Percentiles rank a stretch among this genome's conserved stretches.
phyloP scores from a whole-genome alignment of 2,888 invertebrate species.

The Diloba caeruleocephala region DNA sequence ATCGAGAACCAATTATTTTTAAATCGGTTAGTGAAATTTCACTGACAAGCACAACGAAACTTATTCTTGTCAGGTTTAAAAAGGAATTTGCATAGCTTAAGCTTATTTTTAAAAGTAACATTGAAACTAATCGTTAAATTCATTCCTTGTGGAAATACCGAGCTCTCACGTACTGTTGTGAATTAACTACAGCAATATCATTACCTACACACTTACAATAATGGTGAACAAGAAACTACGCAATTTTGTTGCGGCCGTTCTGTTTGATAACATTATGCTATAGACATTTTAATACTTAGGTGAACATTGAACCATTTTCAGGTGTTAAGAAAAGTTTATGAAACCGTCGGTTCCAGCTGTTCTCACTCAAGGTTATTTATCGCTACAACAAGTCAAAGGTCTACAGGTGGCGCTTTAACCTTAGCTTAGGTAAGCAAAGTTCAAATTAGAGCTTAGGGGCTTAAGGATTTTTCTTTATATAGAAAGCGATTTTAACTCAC shows the following conservation, averaged over 20 bases:
- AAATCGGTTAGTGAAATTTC: no score
- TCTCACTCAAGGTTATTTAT: conserved; percentile 26
- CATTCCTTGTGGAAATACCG: no score
- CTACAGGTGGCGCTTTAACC: conserved; percentile 17
- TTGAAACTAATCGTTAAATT: conserved; percentile 31
- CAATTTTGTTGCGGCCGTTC: neutral
- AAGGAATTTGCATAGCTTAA: conserved; percentile 17
- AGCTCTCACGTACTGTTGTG: no score
- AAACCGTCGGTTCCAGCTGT: conserved; percentile 19
- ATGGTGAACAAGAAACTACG: conserved; percentile 7
- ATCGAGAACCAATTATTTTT: no score
- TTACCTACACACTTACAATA: no score
- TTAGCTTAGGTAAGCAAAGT: conserved; percentile 14
- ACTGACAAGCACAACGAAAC: conserved; percentile 31
- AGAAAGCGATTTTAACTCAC: neutral
- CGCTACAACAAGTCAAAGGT: conserved; percentile 12
- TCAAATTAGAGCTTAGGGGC: neutral
- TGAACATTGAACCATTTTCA: conserved; percentile 24
- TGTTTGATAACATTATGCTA: conserved; percentile 28
- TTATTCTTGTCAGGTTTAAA: conserved; percentile 38
- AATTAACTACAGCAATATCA: no score
- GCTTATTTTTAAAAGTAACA: conserved; percentile 22
- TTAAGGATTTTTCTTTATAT: neutral
- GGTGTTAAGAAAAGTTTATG: conserved; percentile 24
- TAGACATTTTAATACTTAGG: conserved; percentile 3